Evolutionary conservation across 2,797 vertebrate genomes (phyloP).

Genomic region (Melanotaenia nigrans): DNA sequence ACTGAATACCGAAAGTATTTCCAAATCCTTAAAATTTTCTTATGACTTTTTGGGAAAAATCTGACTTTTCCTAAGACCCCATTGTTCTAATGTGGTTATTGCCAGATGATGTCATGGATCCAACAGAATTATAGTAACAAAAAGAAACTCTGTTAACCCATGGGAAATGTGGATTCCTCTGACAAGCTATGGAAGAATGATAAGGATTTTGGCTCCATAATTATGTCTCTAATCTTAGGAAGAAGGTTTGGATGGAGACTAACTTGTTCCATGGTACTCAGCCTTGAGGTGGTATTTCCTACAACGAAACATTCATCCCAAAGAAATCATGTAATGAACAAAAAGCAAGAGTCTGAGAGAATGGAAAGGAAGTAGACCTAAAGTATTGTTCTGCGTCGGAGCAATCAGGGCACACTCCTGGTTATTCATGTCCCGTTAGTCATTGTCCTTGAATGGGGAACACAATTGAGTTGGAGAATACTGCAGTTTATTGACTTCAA

Average conservation of each 20-base stretch:
- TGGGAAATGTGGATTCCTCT: constrained; percentile 69
- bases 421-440: constrained; percentile 60
- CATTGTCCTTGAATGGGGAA: constrained; percentile 51
- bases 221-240: constrained; percentile 51
- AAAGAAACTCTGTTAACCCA: constrained; percentile 48
- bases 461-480: constrained; percentile 46
- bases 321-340: constrained; percentile 57
- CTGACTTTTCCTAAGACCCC: constrained; percentile 31
- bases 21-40: constrained; percentile 73
- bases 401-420: constrained; percentile 43
- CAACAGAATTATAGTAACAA: constrained; percentile 67
- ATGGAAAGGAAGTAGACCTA: constrained; percentile 44
- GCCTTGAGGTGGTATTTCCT: constrained; percentile 43
- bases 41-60: constrained; percentile 60
- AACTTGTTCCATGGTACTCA: constrained; percentile 53
- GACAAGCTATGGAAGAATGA: constrained; percentile 70
- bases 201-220: constrained; percentile 52
- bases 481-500: neutral
- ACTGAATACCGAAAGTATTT: constrained; percentile 38
- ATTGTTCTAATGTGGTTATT: constrained; percentile 65
- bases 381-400: constrained; percentile 35
- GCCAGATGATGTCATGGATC: constrained; percentile 71
- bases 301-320: constrained; percentile 49
- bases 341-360: constrained; percentile 51
- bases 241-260: constrained; percentile 42